Conservation (phyloP, 2,797 vertebrate species). For the Esox lucius region DNA sequence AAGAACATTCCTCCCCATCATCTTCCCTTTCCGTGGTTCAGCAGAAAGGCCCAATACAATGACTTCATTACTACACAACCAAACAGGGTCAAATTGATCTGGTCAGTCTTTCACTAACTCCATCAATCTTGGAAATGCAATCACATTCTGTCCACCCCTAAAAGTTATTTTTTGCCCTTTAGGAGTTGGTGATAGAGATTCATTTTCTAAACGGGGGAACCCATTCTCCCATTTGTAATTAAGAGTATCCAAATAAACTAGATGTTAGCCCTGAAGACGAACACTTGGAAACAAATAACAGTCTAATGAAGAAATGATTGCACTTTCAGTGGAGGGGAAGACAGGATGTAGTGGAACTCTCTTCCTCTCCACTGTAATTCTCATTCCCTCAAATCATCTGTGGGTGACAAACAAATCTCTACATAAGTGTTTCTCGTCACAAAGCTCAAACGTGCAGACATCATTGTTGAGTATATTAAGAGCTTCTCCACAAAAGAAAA, state of each 20-base stretch:
- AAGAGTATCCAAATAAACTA: conserved; percentile 84
- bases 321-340: conserved; percentile 58
- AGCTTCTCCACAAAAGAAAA: conserved; percentile 16
- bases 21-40: conserved; percentile 25
- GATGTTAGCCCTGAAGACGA: conserved; percentile 76
- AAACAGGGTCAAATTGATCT: conserved; percentile 63
- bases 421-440: not conserved
- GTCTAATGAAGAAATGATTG: conserved; percentile 86
- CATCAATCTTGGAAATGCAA: conserved; percentile 77
- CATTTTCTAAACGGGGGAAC: conserved; percentile 45
- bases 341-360: not conserved
- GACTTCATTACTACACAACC: conserved; percentile 65
- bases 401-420: not conserved
- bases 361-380: not conserved
- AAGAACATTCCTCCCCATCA: conserved; percentile 59
- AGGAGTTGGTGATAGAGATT: conserved; percentile 63
- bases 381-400: not conserved
- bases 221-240: conserved; percentile 80
- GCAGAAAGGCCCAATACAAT: conserved; percentile 37
- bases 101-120: conserved; percentile 71
- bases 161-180: conserved; percentile 69
- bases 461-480: not conserved
- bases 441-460: not conserved
- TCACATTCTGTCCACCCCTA: conserved; percentile 69
- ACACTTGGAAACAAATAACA: conserved; percentile 79